phyloP scores from a whole-genome alignment of 2,113 vertebrate genomes.

The Melanerpes aurifrons region DNA sequence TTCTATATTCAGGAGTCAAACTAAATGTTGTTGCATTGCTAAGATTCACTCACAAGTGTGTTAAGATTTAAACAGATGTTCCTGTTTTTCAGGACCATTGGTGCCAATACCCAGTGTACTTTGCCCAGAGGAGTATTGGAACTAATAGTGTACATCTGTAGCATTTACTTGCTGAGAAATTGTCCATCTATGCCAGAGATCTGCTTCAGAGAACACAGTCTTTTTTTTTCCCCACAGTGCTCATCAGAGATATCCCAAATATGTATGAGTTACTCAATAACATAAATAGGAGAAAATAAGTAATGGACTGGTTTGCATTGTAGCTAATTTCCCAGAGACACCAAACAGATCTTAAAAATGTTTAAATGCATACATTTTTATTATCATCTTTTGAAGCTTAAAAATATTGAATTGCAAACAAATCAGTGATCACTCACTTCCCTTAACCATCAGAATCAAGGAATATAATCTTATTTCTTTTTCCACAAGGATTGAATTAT shows the following conservation, averaged over 20 bases:
- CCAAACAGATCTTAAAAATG: background rate
- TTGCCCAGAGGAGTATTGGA: conserved; percentile 28
- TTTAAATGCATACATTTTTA: conserved; percentile 11
- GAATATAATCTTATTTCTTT: background rate
- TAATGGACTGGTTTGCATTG: background rate
- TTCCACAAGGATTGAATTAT: background rate
- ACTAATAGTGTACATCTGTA: conserved; percentile 15
- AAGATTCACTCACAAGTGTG: background rate
- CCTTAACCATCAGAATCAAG: background rate
- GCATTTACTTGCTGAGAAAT: conserved; percentile 23
- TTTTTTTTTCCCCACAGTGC: background rate
- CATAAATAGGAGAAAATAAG: background rate
- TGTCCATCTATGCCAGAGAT: conserved; percentile 1
- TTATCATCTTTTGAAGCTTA: background rate
- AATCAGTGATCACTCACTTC: background rate
- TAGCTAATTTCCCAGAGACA: conserved; percentile 28
- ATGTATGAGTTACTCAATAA: background rate
- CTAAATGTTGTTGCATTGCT: background rate
- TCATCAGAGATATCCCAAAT: background rate
- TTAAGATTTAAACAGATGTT: conserved; percentile 42
- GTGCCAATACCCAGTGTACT: background rate
- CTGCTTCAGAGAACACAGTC: conserved; percentile 31
- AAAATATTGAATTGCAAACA: background rate
- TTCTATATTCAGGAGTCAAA: background rate
- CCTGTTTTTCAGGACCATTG: background rate